These are phyloP conservation scores for Uropsilus gracilis DNA, from an alignment of 2,113 vertebrate species.

Conservation along the genomic window DNA sequence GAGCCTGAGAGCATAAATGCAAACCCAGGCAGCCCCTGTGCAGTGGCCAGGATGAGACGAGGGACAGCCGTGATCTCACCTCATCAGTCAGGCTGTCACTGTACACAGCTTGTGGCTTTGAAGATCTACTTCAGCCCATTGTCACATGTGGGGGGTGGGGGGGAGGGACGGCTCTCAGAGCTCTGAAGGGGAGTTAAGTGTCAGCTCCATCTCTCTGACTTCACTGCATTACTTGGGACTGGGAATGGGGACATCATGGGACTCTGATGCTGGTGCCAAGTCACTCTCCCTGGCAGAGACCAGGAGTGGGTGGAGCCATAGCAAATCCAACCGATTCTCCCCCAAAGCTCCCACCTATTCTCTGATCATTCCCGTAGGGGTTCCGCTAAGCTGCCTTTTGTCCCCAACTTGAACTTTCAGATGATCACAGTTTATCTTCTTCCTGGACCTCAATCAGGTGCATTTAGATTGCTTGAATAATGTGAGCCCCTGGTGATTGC, in stretches of 20 bases:
- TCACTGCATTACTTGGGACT: no score
- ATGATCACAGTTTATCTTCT: neutral
- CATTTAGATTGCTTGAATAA: neutral
- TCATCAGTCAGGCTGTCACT: neutral
- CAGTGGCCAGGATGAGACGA: neutral
- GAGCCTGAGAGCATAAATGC: neutral
- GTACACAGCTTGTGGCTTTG: neutral
- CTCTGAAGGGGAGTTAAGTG: accelerated
- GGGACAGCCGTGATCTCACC: neutral
- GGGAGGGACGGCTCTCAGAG: no score
- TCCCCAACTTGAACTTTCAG: neutral
- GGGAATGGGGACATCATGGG: neutral
- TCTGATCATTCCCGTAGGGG: neutral
- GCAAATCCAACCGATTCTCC: neutral
- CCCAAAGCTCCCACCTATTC: neutral
- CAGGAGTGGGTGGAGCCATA: neutral
- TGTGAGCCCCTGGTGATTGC: neutral
- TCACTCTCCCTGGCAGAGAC: neutral
- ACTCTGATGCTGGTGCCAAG: neutral
- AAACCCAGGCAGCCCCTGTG: neutral
- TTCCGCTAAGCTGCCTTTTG: neutral
- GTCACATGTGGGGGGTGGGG: no score
- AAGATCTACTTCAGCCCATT: neutral
- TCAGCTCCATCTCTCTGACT: neutral
- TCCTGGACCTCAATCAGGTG: neutral